Base-by-base conservation (phyloP, 2,113 vertebrate genomes). In the Cercocebus atys region DNA sequence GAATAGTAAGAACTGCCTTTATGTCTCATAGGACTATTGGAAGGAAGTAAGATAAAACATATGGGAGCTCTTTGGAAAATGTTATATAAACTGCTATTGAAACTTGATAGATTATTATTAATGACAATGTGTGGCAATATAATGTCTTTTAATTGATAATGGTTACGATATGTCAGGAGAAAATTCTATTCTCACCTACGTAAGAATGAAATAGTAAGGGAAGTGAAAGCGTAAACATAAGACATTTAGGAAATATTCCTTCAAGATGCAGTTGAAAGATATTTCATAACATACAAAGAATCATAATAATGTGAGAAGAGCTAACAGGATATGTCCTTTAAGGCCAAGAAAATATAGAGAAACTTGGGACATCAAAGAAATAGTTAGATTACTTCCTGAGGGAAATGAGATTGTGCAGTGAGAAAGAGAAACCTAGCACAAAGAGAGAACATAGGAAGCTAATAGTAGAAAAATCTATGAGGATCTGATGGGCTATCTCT, bases 131-230 rank as follows among this genome's bases (percentile, higher is more conserved):
- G 78, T 92, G 2, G 47, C 16, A 87, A 96, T 79, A 97, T 93
- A 97, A 97, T 98, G 23, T 27, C 75, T 97, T 98, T 99, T 98
- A 98, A 98, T 98, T 98, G 91, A 97, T 96, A 97, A 93, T 97
- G 55, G n/a, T 59, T 98, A 95, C 95, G 94, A 97, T 93, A 97
- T 95, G 92, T 97, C 94, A 98, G 97, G 97, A 97, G 95, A 98
- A 98, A 94, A 96, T 96, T 97, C 92, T 98, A 90, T 98, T 98
- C 88, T 98, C 91, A 94, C 73, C 90, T 90, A 96, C 97, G 75
- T 97, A 89, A 85, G 72, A 94, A 97, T 97, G 72, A 95, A 97
- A 92, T 91, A 94, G 76, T 80, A 90, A 93, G 88, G 90, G 50
- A 97, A 95, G 90, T 78, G 57, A 98, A 98, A 95, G 79, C 85